Evolutionary conservation across 2,113 vertebrate genomes (phyloP).

Genomic region (Setophaga coronata): DNA sequence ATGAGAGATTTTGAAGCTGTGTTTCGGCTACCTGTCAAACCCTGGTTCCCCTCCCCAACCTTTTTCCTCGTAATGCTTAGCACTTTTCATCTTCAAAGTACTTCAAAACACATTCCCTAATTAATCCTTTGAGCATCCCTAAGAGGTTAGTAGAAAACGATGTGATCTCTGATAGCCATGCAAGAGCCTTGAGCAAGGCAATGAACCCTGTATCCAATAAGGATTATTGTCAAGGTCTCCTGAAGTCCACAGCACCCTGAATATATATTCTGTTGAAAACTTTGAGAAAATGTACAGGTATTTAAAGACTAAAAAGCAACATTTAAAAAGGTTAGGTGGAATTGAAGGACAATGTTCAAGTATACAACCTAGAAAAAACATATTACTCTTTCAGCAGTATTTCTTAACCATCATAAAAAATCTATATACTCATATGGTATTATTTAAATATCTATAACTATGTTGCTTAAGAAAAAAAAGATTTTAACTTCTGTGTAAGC

Average conservation of each 20-base stretch:
- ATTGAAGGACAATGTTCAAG: neutral
- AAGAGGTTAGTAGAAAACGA: neutral
- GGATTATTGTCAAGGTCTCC: constrained; percentile 34
- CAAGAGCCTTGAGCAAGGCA: constrained; percentile 21
- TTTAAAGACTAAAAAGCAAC: neutral
- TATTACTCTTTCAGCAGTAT: neutral
- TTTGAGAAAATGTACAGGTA: neutral
- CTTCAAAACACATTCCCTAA: constrained; percentile 46
- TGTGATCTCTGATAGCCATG: neutral
- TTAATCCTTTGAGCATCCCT: constrained; percentile 49
- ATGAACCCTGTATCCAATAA: neutral
- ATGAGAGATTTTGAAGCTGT: neutral
- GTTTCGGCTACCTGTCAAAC: neutral
- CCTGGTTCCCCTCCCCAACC: neutral
- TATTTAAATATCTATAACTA: neutral
- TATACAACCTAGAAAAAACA: neutral
- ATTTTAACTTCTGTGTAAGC: neutral
- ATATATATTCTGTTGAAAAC: neutral
- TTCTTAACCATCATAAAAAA: neutral
- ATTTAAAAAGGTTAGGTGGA: neutral
- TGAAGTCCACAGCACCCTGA: neutral
- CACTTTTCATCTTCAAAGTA: constrained; percentile 53
- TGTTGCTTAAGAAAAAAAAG: neutral
- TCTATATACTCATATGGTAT: neutral
- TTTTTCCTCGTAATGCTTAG: neutral